Conservation (phyloP, 2,888 invertebrate species). For the Eumacrocentrus americanus region DNA sequence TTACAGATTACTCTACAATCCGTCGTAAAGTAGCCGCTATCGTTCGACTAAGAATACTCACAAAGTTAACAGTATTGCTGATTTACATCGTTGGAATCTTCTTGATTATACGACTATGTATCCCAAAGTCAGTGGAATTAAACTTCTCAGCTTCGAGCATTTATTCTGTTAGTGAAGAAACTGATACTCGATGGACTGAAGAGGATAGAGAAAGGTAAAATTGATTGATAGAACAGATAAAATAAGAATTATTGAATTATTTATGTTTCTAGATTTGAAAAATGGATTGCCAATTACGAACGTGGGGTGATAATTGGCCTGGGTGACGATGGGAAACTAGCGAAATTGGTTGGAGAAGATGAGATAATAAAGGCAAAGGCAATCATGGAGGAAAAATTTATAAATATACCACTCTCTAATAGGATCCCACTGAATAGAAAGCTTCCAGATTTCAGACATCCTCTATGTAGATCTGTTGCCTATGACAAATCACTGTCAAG, state of each 20-base stretch:
- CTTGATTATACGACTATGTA: slow-evolving; percentile 39
- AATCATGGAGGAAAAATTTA: slow-evolving; percentile 80
- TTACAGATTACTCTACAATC: too few species aligned
- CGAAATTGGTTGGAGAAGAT: slow-evolving; percentile 72
- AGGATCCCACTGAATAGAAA: slow-evolving; percentile 84
- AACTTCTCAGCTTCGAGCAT: too few species aligned
- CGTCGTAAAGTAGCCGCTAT: too few species aligned
- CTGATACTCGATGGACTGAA: too few species aligned
- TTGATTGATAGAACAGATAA: too few species aligned
- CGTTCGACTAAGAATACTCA: slow-evolving; percentile 36
- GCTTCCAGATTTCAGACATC: slow-evolving; percentile 69
- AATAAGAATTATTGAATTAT: too few species aligned
- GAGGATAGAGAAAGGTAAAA: too few species aligned
- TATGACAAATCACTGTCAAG: slow-evolving; percentile 72
- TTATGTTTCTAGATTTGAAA: slow-evolving; percentile 63
- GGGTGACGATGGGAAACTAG: slow-evolving; percentile 76
- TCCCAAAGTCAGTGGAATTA: too few species aligned
- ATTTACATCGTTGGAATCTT: slow-evolving; percentile 39
- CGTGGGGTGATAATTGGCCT: slow-evolving; percentile 71
- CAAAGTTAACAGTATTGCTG: slow-evolving; percentile 37
- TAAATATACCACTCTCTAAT: slow-evolving; percentile 89
- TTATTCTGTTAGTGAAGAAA: too few species aligned
- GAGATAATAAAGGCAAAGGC: slow-evolving; percentile 70
- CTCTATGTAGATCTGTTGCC: slow-evolving; percentile 65
- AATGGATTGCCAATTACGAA: slow-evolving; percentile 68